A percentile compares a stretch with the other conserved stretches of the same genome.
Conservation (phyloP, 2,888 invertebrate species). For the Callyntrura guangdongensis region DNA sequence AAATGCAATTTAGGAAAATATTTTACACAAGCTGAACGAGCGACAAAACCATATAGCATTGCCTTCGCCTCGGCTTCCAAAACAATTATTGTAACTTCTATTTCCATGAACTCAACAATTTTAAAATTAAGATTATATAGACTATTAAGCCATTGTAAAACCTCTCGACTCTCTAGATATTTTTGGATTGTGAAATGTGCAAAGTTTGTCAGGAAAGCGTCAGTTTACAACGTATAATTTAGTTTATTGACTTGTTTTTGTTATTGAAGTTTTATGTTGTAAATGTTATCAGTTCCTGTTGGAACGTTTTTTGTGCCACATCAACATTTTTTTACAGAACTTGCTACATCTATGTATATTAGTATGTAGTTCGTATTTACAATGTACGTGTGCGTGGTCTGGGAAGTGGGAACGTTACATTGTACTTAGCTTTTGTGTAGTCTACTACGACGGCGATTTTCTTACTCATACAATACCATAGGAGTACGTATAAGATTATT, state of each 20-base stretch:
- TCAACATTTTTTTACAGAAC: background rate
- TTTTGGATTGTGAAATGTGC: background rate
- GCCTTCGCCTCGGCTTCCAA: background rate
- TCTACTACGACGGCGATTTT: background rate
- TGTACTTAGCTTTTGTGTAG: no score
- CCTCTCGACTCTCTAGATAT: background rate
- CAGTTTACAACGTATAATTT: background rate
- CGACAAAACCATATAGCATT: no score
- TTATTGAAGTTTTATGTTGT: background rate
- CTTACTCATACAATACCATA: background rate
- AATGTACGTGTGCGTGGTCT: no score
- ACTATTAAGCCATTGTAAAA: background rate
- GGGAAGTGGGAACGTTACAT: no score
- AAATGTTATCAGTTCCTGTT: background rate
- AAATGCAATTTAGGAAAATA: no score
- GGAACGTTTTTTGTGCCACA: background rate
- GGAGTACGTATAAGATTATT: conserved; percentile 16
- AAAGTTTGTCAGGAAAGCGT: background rate
- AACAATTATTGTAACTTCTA: background rate
- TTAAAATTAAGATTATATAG: background rate
- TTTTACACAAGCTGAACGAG: no score
- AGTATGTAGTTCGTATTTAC: background rate
- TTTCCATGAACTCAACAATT: no score
- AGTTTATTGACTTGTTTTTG: conserved; percentile 46
- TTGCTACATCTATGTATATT: background rate